These are phyloP conservation scores for Hucho hucho DNA, from an alignment of 2,113 vertebrate species.

Conservation along the genomic window DNA sequence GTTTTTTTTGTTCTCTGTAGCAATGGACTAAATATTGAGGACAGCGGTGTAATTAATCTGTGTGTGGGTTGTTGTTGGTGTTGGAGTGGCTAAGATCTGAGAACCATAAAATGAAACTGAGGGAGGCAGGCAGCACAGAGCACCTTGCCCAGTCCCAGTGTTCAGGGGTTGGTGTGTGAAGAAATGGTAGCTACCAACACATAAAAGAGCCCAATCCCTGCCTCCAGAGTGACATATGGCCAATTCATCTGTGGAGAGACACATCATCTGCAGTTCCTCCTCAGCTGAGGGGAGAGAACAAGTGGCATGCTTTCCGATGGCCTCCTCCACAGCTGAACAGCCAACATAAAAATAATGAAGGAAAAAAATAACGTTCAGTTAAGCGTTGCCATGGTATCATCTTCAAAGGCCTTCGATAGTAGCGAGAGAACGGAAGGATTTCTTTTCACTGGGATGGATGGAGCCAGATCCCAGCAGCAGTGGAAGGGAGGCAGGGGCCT, in stretches of 20 bases:
- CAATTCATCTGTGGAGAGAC: conserved; percentile 16
- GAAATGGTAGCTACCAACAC: neutral
- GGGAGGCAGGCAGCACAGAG: neutral
- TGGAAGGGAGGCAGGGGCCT: too few species aligned
- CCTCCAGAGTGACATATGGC: conserved; percentile 8
- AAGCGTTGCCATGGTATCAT: conserved; percentile 64
- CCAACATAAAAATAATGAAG: neutral
- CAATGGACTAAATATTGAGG: neutral
- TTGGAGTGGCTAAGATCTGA: neutral
- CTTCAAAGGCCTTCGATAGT: conserved; percentile 36
- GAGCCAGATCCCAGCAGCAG: neutral
- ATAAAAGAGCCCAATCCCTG: conserved; percentile 5
- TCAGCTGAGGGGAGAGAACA: conserved; percentile 32
- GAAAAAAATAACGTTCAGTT: conserved; percentile 10
- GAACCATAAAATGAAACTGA: neutral
- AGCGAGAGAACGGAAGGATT: conserved; percentile 24
- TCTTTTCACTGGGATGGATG: neutral
- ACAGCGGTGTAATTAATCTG: neutral
- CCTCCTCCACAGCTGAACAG: conserved; percentile 2
- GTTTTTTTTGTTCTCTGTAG: neutral
- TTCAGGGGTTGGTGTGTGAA: neutral
- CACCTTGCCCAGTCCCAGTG: neutral
- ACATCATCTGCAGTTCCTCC: conserved; percentile 2
- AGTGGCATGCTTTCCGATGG: conserved; percentile 25
- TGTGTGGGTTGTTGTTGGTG: neutral